A percentile compares a stretch with the other conserved stretches of the same genome.
Conservation (phyloP, 2,797 vertebrate genomes). For the Saxicola maurus region DNA sequence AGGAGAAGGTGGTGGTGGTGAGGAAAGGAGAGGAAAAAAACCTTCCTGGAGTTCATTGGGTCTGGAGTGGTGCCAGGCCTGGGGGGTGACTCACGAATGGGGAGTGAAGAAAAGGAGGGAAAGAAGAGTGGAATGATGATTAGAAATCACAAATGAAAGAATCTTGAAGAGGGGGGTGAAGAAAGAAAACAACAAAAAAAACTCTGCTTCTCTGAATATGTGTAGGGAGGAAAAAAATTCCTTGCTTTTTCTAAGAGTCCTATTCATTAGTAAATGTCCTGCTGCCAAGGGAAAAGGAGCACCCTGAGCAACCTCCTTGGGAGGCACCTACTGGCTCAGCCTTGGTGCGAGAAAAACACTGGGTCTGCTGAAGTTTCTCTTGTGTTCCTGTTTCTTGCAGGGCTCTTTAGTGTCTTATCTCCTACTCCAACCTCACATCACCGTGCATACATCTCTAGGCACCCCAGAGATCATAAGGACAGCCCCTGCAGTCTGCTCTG, state of each 20-base stretch:
- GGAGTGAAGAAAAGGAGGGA: constrained; percentile 26
- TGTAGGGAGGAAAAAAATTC: background rate
- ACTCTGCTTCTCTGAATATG: constrained; percentile 26
- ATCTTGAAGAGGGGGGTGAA: background rate
- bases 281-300: constrained; percentile 47
- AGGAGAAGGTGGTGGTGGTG: background rate
- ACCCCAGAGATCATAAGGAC: background rate
- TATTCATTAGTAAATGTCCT: constrained; percentile 46
- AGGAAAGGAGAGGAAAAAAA: background rate
- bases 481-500: background rate
- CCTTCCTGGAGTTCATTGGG: constrained; percentile 37
- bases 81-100: constrained; percentile 36
- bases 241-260: constrained; percentile 11
- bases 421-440: accelerated
- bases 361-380: background rate
- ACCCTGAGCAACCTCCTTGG: background rate
- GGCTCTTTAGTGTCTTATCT: background rate
- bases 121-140: constrained; percentile 52
- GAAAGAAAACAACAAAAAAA: background rate
- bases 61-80: constrained; percentile 77
- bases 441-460: background rate
- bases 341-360: accelerated
- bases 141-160: constrained; percentile 56
- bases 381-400: background rate
- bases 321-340: constrained; percentile 1